Evolutionary conservation across 2,888 invertebrate species (phyloP), one percentile per base, ranked within the genome.

Genomic region (Chrysolina americana): DNA sequence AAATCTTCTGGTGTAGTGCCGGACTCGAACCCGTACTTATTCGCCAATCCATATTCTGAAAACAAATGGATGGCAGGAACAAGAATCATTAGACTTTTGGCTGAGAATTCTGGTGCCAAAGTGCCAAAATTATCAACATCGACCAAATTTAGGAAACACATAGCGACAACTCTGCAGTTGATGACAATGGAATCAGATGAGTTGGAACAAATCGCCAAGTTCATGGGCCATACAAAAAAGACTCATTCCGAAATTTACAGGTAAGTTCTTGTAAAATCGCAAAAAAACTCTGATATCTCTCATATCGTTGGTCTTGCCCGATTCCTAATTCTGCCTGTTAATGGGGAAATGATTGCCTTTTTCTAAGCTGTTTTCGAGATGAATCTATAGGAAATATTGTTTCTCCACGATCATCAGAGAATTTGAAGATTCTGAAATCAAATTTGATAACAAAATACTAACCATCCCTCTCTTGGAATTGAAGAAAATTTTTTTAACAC

Each of bases 141-240:
- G 5, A 79, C 77, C 0, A 76, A 62, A 75, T 78, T 79, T 28
- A 53, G 80, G 11, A 81, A 80, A 62, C 80, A 80, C 17, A 80
- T 82, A 56, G 79, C 81, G 0, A 82, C 80, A 10, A 79, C 75
- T 9, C 44, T 81, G 9, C 80, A 81, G 23, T 56, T 81, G 28
- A 74, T 82, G 78, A 74, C 2, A 8, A 73, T 82, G 66, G 48
- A 78, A 56, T n/a, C 41, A 10, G 21, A 75, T 13, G 80, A 81
- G 65, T 79, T 80, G 78, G 78, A 82, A 41, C 81, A 82, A 73
- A 50, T 81, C 36, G 81, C 81, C 1, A 76, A 69, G 10, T 81
- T 81, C 53, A 82, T 82, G 82, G 81, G 79, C 0, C 80, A 81
- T 53, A 81, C 79, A 15, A 78, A 80, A 70, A 81, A 81, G 71